phyloP scores from a whole-genome alignment of 2,888 invertebrate species.

The Orthosia gracilis region DNA sequence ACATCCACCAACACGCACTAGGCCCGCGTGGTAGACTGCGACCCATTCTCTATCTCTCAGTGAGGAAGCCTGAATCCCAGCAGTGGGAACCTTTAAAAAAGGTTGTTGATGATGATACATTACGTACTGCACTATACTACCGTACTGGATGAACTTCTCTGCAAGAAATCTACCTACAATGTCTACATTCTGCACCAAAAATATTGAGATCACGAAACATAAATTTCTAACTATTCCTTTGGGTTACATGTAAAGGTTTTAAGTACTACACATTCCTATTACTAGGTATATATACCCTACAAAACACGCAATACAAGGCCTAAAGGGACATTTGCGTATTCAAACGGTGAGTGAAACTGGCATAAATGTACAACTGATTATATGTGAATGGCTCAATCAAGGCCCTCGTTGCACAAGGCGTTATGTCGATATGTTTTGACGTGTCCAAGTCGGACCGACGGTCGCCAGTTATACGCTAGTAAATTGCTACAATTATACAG shows the following conservation, averaged over 20 bases:
- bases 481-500: constrained; percentile 89
- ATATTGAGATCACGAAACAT: no score
- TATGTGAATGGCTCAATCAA: constrained; percentile 87
- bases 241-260: not conserved
- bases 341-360: constrained; percentile 78
- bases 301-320: constrained; percentile 67
- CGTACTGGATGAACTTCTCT: no score
- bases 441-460: constrained; percentile 78
- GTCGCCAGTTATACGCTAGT: constrained; percentile 73
- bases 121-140: no score
- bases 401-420: constrained; percentile 81
- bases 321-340: constrained; percentile 74
- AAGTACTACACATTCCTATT: constrained; percentile 8
- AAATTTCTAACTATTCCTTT: not conserved
- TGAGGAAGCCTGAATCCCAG: no score
- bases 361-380: constrained; percentile 82
- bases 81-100: no score
- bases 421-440: constrained; percentile 88
- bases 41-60: no score
- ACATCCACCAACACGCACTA: no score
- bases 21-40: no score
- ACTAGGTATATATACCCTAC: not conserved
- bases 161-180: no score
- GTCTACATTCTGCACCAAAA: no score
- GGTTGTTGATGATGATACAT: no score